phyloP scores from a whole-genome alignment of 2,888 invertebrate species.

The Drosophila acutilabella region DNA sequence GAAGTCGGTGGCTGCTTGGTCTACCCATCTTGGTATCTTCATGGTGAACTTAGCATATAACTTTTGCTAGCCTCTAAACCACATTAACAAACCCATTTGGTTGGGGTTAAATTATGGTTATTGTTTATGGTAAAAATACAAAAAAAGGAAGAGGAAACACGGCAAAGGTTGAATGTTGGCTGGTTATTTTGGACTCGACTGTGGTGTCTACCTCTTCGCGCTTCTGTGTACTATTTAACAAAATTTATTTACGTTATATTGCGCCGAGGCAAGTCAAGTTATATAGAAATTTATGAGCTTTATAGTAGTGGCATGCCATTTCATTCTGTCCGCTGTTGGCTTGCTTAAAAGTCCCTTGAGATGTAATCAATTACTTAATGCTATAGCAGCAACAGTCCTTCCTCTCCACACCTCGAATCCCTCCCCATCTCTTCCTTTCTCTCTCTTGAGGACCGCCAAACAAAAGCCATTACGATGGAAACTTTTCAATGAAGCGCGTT shows the following conservation, averaged over 20 bases:
- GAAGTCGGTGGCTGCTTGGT: neutral
- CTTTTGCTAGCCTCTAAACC: slow-evolving; percentile 50
- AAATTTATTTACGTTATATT: slow-evolving; percentile 76
- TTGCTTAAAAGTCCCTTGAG: slow-evolving; percentile 83
- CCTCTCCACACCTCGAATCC: slow-evolving; percentile 1
- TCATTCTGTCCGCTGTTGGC: slow-evolving; percentile 50
- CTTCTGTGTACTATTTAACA: slow-evolving; percentile 65
- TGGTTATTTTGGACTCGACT: slow-evolving; percentile 33
- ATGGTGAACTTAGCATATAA: slow-evolving; percentile 56
- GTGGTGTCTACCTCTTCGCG: slow-evolving; percentile 46
- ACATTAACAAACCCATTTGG: slow-evolving; percentile 66
- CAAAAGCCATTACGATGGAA: slow-evolving; percentile 82
- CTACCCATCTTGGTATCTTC: slow-evolving; percentile 16
- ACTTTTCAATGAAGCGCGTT: slow-evolving; percentile 81
- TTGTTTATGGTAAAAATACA: slow-evolving; percentile 74
- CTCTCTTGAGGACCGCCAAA: slow-evolving; percentile 54
- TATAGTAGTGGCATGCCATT: slow-evolving; percentile 79
- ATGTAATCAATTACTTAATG: slow-evolving; percentile 85
- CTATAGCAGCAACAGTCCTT: slow-evolving; percentile 63
- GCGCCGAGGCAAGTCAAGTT: slow-evolving; percentile 72
- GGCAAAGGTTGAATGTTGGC: slow-evolving; percentile 64
- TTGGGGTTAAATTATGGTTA: slow-evolving; percentile 80
- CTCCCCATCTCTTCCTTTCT: slow-evolving; percentile 1
- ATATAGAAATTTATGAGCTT: slow-evolving; percentile 81
- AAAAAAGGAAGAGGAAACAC: slow-evolving; percentile 41